Evolutionary conservation across 1,140 invertebrate species (phyloP).

Genomic region (Campoletis sonorensis): DNA sequence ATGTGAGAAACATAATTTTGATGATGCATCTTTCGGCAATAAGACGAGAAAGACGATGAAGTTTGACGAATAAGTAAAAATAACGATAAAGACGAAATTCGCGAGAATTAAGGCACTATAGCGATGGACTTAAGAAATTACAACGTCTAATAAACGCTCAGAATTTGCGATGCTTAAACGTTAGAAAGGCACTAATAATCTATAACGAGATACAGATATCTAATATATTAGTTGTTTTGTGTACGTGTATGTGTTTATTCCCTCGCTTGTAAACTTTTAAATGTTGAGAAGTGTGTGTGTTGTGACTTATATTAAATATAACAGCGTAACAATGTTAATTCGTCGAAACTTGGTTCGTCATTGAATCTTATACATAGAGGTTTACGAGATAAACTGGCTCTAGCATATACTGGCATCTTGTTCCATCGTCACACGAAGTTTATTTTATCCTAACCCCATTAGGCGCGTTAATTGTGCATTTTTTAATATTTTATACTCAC

Average conservation of each 20-base stretch:
- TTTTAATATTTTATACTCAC: constrained; percentile 24
- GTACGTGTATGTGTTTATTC: background rate
- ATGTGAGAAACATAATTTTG: background rate
- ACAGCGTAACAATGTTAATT: constrained; percentile 54
- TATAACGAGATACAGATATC: constrained; percentile 65
- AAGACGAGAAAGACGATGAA: background rate
- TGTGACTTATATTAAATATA: constrained; percentile 32
- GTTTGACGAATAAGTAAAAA: constrained; percentile 27
- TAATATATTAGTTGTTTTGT: constrained; percentile 35
- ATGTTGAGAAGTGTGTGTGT: constrained; percentile 10
- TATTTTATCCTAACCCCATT: constrained; percentile 43
- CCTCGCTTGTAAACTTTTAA: background rate
- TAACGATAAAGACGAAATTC: constrained; percentile 55
- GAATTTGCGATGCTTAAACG: constrained; percentile 56
- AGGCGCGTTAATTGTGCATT: constrained; percentile 52
- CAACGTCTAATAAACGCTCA: constrained; percentile 53
- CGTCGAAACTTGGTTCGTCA: constrained; percentile 40
- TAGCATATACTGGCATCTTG: constrained; percentile 72
- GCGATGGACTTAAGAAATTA: constrained; percentile 62
- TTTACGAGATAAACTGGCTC: constrained; percentile 68
- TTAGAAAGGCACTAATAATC: constrained; percentile 74
- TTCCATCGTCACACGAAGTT: constrained; percentile 58
- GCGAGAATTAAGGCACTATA: constrained; percentile 72
- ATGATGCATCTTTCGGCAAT: background rate
- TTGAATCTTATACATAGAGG: constrained; percentile 52